Conservation (phyloP, 1,140 invertebrate species). For the Lethocerus indicus region DNA sequence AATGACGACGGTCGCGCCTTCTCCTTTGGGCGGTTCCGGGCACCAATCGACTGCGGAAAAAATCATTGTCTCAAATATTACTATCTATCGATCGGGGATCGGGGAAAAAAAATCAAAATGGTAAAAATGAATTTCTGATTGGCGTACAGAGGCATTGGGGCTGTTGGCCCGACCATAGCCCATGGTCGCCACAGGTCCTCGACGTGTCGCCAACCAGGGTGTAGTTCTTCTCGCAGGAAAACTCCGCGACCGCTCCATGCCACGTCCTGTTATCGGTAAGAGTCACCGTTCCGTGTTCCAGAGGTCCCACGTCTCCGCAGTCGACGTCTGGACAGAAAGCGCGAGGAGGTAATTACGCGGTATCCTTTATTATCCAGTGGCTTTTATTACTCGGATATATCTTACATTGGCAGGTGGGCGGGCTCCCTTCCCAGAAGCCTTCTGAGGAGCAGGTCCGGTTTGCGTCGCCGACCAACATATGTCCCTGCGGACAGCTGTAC, state of each 20-base stretch:
- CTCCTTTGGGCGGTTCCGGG: conserved; percentile 52
- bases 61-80: background rate
- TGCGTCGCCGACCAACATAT: conserved; percentile 56
- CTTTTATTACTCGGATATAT: conserved; percentile 12
- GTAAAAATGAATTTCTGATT: background rate
- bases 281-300: conserved; percentile 55
- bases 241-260: conserved; percentile 53
- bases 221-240: conserved; percentile 68
- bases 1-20: conserved; percentile 48
- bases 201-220: conserved; percentile 57
- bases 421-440: conserved; percentile 63
- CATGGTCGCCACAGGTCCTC: conserved; percentile 58
- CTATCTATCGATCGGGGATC: background rate
- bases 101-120: background rate
- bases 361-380: background rate
- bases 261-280: conserved; percentile 53
- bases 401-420: conserved; percentile 76
- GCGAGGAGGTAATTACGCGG: background rate
- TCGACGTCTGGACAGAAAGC: conserved; percentile 46
- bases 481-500: conserved; percentile 68
- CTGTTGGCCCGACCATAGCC: conserved; percentile 59
- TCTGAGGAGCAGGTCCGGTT: conserved; percentile 46
- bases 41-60: conserved; percentile 54
- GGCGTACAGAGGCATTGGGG: conserved; percentile 57
- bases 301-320: conserved; percentile 48